phyloP scores from a whole-genome alignment of 2,113 vertebrate genomes.

The Xiphorhynchus elegans region DNA sequence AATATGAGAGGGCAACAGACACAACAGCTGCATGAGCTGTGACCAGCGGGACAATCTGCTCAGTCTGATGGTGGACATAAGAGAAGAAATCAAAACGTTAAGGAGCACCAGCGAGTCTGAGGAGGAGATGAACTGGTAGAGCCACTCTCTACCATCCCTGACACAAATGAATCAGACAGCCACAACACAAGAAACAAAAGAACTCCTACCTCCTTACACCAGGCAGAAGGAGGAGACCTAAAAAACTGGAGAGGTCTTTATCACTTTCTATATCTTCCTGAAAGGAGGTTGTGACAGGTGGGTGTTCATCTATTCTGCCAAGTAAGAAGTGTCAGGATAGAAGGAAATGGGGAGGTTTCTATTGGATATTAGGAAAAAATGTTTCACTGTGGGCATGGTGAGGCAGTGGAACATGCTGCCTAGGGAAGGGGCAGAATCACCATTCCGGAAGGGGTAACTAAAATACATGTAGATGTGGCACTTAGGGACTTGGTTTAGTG shows the following conservation, averaged over 20 bases:
- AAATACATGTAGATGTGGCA: background rate
- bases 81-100: background rate
- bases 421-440: background rate
- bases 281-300: background rate
- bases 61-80: background rate
- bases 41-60: background rate
- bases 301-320: background rate
- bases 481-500: background rate
- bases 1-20: background rate
- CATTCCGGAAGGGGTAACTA: background rate
- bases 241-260: background rate
- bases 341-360: background rate
- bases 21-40: background rate
- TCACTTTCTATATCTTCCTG: background rate
- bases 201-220: background rate
- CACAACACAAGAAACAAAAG: background rate
- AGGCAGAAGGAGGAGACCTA: background rate
- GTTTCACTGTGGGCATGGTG: fast-evolving
- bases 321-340: background rate
- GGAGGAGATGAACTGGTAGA: background rate
- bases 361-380: background rate
- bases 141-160: background rate
- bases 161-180: background rate
- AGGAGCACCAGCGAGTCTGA: background rate
- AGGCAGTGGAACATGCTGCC: background rate